phyloP scores from a whole-genome alignment of 2,113 vertebrate genomes.

The Aleadryas rufinucha region DNA sequence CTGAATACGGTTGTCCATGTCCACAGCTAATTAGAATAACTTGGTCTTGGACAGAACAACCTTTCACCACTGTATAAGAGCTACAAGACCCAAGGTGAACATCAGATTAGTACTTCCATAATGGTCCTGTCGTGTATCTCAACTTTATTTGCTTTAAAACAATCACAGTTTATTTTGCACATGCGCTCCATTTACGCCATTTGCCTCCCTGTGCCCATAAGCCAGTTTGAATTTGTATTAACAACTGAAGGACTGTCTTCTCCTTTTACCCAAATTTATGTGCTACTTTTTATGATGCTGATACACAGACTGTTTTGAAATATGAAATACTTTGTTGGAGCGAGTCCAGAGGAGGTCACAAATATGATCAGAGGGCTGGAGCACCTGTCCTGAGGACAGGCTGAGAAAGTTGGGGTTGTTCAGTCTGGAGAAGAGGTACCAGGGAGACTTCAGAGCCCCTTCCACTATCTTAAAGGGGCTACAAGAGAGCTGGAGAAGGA shows the following conservation, averaged over 20 bases:
- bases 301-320: not conserved
- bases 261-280: not conserved
- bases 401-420: not conserved
- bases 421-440: not conserved
- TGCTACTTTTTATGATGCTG: not conserved
- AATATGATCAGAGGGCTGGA: not conserved
- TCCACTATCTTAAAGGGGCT: not conserved
- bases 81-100: not conserved
- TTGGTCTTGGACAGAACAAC: not conserved
- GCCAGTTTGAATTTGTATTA: not conserved
- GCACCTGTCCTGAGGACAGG: not conserved
- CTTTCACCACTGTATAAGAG: not conserved
- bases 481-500: not conserved
- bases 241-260: not conserved
- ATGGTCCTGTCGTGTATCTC: not conserved
- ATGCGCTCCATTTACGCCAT: rapidly evolving
- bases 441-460: not conserved
- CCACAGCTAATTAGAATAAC: not conserved
- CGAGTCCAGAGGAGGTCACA: not conserved
- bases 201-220: not conserved
- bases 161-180: not conserved
- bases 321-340: not conserved
- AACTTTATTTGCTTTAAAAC: not conserved
- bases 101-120: not conserved
- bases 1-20: not conserved